Evolutionary conservation across 2,888 invertebrate species (phyloP), one percentile per base, ranked within the genome.

Genomic region (Coelopa pilipes): DNA sequence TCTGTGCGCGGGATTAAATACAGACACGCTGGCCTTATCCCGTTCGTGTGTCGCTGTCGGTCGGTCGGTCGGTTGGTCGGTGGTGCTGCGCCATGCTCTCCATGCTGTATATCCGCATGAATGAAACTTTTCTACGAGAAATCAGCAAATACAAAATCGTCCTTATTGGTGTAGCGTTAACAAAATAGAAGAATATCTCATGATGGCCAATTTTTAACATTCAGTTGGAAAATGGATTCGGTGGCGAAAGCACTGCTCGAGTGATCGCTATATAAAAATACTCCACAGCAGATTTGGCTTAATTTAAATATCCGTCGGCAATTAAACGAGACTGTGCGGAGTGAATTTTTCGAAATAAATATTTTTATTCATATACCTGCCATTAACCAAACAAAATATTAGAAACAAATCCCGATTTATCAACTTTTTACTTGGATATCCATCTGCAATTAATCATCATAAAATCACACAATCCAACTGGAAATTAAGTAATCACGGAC

Each of bases 181-280:
- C 62, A 70, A 47, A 55, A 34, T 47, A 63, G 57, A 57, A 65
- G 65, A 65, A 74, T 50, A 74, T 70, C 65, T 55, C 57, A 57
- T 66, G 74, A 66, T 46, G 65, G 70, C 47, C 65, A 57, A 50
- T 69, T 74, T 73, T 74, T 66, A 70, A 59, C 70, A 76, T 78
- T 82, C 80, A 82, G 84, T 82, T 80, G 76, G 81, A 81, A 79
- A 82, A 82, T 79, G 77, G 79, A 79, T 81, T 80, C 81, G 78
- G 77, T 75, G 76, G 77, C 77, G 84, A 77, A 78, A 81, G 78
- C 79, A 81, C 80, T 78, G 72, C 15, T 53, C 53, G 53, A 77
- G 17, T 47, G n/a, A 4, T 45, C 47, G 63, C 45, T 19, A 47
- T n/a, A 46, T 3, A 59, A 60, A 70, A 59, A 53, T 53, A 34